These are phyloP conservation scores for Amazona ochrocephala DNA, from an alignment of 2,797 vertebrate genomes.

Conservation along the genomic window DNA sequence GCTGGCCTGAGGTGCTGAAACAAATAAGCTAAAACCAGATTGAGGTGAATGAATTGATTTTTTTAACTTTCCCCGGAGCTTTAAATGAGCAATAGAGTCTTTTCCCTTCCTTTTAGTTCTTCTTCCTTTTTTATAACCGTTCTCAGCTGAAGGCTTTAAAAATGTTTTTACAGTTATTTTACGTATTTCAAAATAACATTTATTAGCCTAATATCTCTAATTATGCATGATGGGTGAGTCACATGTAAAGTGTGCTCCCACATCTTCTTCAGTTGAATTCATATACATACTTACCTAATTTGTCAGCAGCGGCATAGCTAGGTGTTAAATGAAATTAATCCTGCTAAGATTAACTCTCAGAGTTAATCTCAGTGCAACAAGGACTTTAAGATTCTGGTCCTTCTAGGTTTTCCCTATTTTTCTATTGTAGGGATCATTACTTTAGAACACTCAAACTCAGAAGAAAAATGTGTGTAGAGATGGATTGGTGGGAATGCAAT, in stretches of 20 bases:
- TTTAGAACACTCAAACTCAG: not conserved
- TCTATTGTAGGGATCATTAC: not conserved
- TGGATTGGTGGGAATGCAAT: not conserved
- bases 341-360: not conserved
- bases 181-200: constrained; percentile 50
- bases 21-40: not conserved
- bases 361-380: not conserved
- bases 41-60: not conserved
- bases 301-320: not conserved
- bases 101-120: not conserved
- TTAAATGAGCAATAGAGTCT: not conserved
- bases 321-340: constrained; percentile 13
- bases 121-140: not conserved
- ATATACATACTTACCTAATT: not conserved
- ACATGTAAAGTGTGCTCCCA: constrained; percentile 3
- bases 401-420: not conserved
- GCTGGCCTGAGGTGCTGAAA: not conserved
- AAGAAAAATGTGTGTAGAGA: not conserved
- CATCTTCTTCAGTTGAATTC: constrained; percentile 26
- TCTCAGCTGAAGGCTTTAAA: constrained; percentile 19
- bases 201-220: constrained; percentile 50
- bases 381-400: not conserved
- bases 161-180: constrained; percentile 45
- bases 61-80: not conserved
- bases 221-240: constrained; percentile 41